Percentiles rank a stretch among this genome's conserved stretches.
Conservation (phyloP, 2,888 invertebrate species). For the Andrena minutula region DNA sequence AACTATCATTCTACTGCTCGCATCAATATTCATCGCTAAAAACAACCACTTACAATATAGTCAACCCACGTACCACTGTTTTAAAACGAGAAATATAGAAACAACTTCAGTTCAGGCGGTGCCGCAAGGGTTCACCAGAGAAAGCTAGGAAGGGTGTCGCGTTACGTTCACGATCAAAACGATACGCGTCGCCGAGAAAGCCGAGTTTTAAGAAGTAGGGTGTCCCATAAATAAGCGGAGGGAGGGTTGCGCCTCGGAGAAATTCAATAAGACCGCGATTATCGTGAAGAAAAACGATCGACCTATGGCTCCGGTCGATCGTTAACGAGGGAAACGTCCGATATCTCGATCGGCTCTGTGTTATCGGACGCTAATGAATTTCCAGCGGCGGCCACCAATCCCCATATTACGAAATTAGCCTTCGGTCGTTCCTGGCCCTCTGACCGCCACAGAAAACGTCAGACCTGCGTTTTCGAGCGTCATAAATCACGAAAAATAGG, state of each 20-base stretch:
- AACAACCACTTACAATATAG: too few species aligned
- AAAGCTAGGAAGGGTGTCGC: background rate
- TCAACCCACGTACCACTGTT: background rate
- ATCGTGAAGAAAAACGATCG: conserved; percentile 70
- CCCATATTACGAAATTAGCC: conserved; percentile 80
- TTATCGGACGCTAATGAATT: conserved; percentile 81
- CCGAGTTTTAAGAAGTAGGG: background rate
- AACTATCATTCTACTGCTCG: too few species aligned
- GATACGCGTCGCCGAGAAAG: background rate
- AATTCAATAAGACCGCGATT: conserved; percentile 71
- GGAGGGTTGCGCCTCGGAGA: conserved; percentile 41
- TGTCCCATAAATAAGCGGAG: conserved; percentile 63
- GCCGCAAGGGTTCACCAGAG: background rate
- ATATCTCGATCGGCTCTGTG: conserved; percentile 77
- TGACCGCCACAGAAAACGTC: conserved; percentile 70
- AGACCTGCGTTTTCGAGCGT: conserved; percentile 71
- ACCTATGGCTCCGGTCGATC: conserved; percentile 48
- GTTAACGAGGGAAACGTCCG: conserved; percentile 57
- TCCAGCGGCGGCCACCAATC: conserved; percentile 73
- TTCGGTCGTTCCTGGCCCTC: conserved; percentile 57
- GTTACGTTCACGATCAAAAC: background rate
- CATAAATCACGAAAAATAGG: conserved; percentile 81
- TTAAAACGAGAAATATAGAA: background rate
- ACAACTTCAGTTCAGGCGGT: background rate
- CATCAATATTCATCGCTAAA: too few species aligned